Evolutionary conservation across 2,888 invertebrate genomes (phyloP), one percentile per base, ranked within the genome.

Genomic region (Stratiomys singularior): DNA sequence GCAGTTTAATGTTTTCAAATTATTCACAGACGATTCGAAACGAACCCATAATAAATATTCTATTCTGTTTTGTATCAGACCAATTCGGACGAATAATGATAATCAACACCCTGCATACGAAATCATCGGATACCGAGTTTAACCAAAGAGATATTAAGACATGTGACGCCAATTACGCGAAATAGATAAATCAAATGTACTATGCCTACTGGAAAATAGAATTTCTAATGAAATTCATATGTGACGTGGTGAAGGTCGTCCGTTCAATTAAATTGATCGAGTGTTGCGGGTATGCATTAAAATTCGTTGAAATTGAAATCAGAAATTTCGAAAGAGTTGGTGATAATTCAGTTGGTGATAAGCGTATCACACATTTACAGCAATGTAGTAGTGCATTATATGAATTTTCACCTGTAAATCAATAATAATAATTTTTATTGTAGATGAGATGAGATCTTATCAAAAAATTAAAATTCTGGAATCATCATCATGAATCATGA

Each of bases 171-270:
- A n/a, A 52, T 18, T 13, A 52, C 15, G 52, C 52, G 52, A 52
- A 52, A 52, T n/a, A 52, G 52, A 52, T 52, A 52, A 52, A 52
- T 52, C 52, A 52, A 52, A n/a, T 13, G 52, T 13, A 52, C n/a
- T 37, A 37, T 3, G 37, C 37, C 37, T 9, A 37, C 37, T 37
- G 15, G 18, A 52, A 52, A 52, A 13, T 52, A 52, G 52, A 52
- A n/a, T 52, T 52, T 52, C 52, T 52, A 52, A 52, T 52, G 52
- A 52, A 52, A 52, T 52, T 37, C 9, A 37, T 37, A 37, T 37
- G 37, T 5, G 37, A 37, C 3, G 3, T 2, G 52, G 15, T 52
- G 52, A 52, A 52, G 52, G 52, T 52, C 52, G 52, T n/a, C 18
- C 15, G 52, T n/a, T 52, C 7, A 52, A 52, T 9, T 52, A 52